Conservation (phyloP, 2,797 vertebrate genomes). For the Eleutherodactylus coqui region DNA sequence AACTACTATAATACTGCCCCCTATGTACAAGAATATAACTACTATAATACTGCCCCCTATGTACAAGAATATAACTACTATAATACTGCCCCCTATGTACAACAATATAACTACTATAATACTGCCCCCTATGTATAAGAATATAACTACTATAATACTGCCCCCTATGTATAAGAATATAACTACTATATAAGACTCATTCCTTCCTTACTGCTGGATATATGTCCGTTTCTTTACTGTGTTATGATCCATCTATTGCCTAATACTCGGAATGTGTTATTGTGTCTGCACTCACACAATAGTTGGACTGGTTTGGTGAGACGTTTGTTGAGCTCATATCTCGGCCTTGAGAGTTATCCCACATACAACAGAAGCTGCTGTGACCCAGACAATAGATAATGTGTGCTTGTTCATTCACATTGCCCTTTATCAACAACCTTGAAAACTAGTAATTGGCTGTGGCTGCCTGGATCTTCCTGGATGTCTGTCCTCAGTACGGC, state of each 20-base stretch:
- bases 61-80: slow-evolving; percentile 4
- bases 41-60: neutral
- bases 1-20: neutral
- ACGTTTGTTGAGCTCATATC: neutral
- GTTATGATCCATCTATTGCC: neutral
- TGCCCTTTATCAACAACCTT: slow-evolving; percentile 40
- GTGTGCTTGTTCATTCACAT: neutral
- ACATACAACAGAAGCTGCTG: neutral
- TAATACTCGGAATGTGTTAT: neutral
- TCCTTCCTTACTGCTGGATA: neutral
- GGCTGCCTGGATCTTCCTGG: neutral
- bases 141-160: slow-evolving; percentile 1
- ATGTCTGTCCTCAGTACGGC: neutral
- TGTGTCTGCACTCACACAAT: neutral
- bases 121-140: neutral
- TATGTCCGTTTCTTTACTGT: neutral
- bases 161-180: neutral
- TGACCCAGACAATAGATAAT: slow-evolving; percentile 10
- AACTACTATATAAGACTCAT: neutral
- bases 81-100: neutral
- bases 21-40: slow-evolving; percentile 3
- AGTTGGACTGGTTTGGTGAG: neutral
- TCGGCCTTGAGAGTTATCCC: slow-evolving; percentile 35
- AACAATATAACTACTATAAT: neutral
- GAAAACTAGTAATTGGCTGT: neutral